Evolutionary conservation across 2,888 invertebrate genomes (phyloP), one percentile per base, ranked within the genome.

Genomic region (Podabrus alpinus): DNA sequence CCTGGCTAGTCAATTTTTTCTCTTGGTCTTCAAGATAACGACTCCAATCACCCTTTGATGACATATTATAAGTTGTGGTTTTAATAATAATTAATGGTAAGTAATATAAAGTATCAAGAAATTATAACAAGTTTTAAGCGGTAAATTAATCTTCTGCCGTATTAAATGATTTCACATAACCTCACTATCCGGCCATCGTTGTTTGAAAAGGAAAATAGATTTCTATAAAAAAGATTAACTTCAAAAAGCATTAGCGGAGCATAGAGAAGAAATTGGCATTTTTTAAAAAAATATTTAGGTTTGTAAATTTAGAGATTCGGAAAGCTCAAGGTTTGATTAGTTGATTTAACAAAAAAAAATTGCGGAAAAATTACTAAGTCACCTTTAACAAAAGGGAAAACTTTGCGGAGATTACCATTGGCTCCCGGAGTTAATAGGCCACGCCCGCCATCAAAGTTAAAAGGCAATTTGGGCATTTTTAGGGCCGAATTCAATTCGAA

Each of bases 11-110:
- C 4, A 64, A 21, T n/a, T 19, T 77, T 77, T 86, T 87, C 71
- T 90, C 89, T 74, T 88, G 88, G 77, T 89, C 89, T 15, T 89
- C 88, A 0, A 88, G 87, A 76, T 86, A 88, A 81, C 87, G 87
- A 1, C 88, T 88, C 90, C 90, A 90, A 79, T 90, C 89, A 16
- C 88, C 84, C 81, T 88, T 88, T 71, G 86, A 80, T 7, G 85
- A 83, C 86, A 86, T 86, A 45, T 62, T 73, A 21, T 11, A 17
- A 45, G 5, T 0, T 45, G n/a, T 0, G 45, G 5, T 45, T 45
- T 7, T 45, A 9, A n/a, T n/a, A n/a, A n/a, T n/a, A n/a, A n/a
- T 45, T 45, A 7, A n/a, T 45, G 7, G 5, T 45, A 45, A 7
- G n/a, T n/a, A n/a, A 45, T 45, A 45, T 45, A 0, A 45, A 45